Percentiles rank a stretch among this genome's conserved stretches.
Evolutionary conservation across 1,140 invertebrate species (phyloP).

Genomic region (Diachasma alloeum): DNA sequence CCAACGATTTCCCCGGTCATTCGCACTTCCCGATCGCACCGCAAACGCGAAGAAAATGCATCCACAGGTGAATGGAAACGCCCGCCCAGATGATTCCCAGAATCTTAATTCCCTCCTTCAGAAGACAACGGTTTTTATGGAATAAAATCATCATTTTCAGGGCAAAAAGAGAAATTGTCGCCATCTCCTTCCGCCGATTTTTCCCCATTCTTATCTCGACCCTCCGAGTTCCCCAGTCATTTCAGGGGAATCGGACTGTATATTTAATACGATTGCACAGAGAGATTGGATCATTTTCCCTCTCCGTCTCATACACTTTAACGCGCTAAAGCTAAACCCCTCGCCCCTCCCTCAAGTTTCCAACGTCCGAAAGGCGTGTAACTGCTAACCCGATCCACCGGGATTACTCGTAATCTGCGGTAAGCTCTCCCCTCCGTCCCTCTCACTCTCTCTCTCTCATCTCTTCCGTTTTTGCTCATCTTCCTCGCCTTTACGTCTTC

Average conservation of each 20-base stretch:
- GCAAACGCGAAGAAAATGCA: background rate
- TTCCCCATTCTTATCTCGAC: background rate
- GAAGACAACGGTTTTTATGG: background rate
- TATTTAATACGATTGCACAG: background rate
- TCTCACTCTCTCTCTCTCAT: background rate
- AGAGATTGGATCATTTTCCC: constrained; percentile 1
- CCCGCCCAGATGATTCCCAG: background rate
- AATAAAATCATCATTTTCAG: background rate
- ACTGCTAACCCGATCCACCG: constrained; percentile 48
- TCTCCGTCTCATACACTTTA: background rate
- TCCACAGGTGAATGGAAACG: background rate
- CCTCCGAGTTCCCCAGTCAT: background rate
- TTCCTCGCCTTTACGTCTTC: background rate
- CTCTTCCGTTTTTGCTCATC: background rate
- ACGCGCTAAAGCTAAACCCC: background rate
- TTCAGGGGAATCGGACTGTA: background rate
- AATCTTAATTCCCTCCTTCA: background rate
- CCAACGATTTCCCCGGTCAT: background rate
- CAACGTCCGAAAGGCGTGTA: constrained; percentile 40
- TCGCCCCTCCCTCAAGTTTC: constrained; percentile 8
- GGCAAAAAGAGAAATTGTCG: background rate
- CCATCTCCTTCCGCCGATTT: background rate
- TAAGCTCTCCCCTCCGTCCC: constrained; percentile 37
- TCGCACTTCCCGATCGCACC: background rate
- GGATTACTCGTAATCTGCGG: constrained; percentile 54